A percentile compares a stretch with the other conserved stretches of the same genome.
Conservation (phyloP, 2,113 vertebrate genomes). For the Natator depressus region DNA sequence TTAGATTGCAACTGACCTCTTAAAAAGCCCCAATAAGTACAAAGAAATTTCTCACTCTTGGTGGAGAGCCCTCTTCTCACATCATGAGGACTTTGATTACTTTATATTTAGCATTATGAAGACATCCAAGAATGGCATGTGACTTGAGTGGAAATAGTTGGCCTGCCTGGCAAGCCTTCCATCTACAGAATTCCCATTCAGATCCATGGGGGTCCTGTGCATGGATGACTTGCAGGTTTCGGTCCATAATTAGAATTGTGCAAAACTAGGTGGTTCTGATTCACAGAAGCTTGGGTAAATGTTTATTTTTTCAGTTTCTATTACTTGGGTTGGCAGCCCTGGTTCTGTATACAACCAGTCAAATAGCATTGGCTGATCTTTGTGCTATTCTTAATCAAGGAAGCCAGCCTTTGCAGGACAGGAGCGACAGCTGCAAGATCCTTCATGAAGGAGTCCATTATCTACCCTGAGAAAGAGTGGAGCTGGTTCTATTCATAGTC, state of each 20-base stretch:
- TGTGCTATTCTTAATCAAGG: background rate
- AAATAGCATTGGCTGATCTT: background rate
- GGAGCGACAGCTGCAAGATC: background rate
- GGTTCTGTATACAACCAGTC: background rate
- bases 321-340: too few species aligned
- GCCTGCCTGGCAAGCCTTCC: background rate
- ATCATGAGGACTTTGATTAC: background rate
- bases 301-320: background rate
- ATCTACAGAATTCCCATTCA: background rate
- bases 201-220: background rate
- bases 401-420: too few species aligned
- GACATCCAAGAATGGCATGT: background rate
- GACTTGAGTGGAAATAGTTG: background rate
- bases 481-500: background rate
- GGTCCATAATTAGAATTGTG: background rate
- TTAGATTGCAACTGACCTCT: background rate
- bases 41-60: background rate
- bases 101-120: background rate
- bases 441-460: background rate
- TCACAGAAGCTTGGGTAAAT: background rate
- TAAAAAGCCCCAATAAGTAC: background rate
- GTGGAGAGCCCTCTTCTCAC: background rate
- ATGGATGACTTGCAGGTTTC: background rate
- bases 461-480: background rate
- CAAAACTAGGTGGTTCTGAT: background rate